Percentiles rank a stretch among this genome's conserved stretches.
Conservation (phyloP, 2,113 vertebrate genomes). For the Pterocles gutturalis region DNA sequence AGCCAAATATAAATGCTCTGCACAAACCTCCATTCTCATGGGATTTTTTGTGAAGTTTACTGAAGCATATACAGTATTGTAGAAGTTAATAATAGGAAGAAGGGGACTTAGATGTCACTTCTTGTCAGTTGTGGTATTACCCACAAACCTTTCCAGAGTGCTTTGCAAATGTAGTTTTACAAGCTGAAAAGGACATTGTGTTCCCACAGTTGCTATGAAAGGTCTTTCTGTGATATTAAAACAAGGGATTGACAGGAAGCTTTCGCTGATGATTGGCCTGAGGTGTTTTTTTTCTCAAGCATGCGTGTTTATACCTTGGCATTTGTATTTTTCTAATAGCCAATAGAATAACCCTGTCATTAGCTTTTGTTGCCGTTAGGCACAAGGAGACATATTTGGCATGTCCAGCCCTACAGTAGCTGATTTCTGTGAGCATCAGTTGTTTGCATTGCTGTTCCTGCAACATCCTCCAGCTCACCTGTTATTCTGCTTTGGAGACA, state of each 20-base stretch:
- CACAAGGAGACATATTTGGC: background rate
- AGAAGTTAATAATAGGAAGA: background rate
- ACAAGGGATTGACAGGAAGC: background rate
- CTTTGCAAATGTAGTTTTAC: constrained; percentile 22
- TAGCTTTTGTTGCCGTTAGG: background rate
- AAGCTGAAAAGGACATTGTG: constrained; percentile 16
- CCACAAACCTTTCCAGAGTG: background rate
- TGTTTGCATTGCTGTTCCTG: background rate
- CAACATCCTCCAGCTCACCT: background rate
- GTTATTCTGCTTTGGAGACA: background rate
- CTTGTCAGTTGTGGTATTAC: background rate
- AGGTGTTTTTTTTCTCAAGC: background rate
- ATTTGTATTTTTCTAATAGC: background rate
- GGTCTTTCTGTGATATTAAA: background rate
- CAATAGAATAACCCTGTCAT: background rate
- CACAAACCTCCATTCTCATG: background rate
- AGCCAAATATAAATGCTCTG: background rate
- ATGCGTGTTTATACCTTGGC: background rate
- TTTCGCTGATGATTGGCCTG: background rate
- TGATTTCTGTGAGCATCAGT: background rate
- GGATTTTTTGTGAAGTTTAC: background rate
- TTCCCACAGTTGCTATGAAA: background rate
- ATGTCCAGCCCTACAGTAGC: background rate
- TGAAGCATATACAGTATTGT: background rate
- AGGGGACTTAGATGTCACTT: background rate